Conservation (phyloP, 2,888 invertebrate genomes). For the Sarcophaga subvicina region DNA sequence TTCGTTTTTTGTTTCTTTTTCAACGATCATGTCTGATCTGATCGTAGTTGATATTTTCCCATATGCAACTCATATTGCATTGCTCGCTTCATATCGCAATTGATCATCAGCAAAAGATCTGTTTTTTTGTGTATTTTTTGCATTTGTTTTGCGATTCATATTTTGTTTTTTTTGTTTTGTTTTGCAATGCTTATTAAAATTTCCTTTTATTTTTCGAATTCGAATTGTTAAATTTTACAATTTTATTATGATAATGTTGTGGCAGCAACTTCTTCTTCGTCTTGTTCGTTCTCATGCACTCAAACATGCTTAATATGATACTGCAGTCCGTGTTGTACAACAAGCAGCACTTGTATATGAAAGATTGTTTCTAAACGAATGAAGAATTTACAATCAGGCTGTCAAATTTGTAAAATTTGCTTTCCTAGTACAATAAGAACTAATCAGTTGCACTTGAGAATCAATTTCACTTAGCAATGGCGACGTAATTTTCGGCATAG, state of each 20-base stretch:
- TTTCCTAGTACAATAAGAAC: too few relatives aligned
- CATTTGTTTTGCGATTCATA: conserved; percentile 12
- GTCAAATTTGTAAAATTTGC: too few relatives aligned
- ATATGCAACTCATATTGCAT: neutral
- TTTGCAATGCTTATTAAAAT: conserved; percentile 24
- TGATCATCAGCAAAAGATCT: conserved; percentile 30
- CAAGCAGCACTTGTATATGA: too few relatives aligned
- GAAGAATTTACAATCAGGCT: too few relatives aligned
- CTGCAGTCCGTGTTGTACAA: too few relatives aligned
- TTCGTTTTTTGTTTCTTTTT: neutral
- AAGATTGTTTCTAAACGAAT: too few relatives aligned
- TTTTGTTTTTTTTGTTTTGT: neutral
- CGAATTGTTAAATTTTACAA: conserved; percentile 43
- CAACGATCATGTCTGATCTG: neutral
- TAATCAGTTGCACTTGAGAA: too few relatives aligned
- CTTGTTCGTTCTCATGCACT: neutral
- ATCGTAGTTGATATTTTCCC: neutral
- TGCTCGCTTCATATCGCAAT: conserved; percentile 26
- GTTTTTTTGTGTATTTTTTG: neutral
- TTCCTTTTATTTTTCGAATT: conserved; percentile 12
- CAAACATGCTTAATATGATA: too few relatives aligned
- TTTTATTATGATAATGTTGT: conserved; percentile 43
- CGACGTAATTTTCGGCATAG: too few relatives aligned
- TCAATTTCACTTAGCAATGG: too few relatives aligned
- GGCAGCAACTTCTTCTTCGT: neutral